Percentiles rank a stretch among this genome's conserved stretches.
phyloP scores from a whole-genome alignment of 2,113 vertebrate genomes.

The Oreochromis spilurus region DNA sequence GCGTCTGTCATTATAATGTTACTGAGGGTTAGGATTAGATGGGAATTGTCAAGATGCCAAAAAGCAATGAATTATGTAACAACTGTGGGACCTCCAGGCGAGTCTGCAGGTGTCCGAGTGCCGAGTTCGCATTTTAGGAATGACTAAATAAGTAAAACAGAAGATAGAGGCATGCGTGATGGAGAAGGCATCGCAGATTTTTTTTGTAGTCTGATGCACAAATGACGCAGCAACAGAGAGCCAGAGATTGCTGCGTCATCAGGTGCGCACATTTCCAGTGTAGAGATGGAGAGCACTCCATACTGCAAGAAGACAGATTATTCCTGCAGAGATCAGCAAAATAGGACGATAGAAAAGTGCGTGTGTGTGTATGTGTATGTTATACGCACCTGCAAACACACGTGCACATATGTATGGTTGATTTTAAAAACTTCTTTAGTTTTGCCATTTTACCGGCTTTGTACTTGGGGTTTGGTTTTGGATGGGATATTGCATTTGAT shows the following conservation, averaged over 20 bases:
- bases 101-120: neutral
- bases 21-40: neutral
- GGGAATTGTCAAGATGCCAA: neutral
- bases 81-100: neutral
- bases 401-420: neutral
- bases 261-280: neutral
- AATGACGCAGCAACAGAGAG: constrained; percentile 19
- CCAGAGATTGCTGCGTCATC: constrained; percentile 27
- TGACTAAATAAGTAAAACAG: neutral
- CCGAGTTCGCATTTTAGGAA: neutral
- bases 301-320: neutral
- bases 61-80: constrained; percentile 3
- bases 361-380: neutral
- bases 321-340: neutral
- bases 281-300: neutral
- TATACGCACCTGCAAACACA: neutral
- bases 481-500: neutral
- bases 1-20: neutral
- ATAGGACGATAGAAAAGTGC: neutral
- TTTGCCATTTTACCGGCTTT: neutral
- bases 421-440: neutral
- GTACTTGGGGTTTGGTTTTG: neutral
- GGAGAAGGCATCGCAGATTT: neutral
- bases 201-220: neutral
- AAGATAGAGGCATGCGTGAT: neutral